phyloP scores from a whole-genome alignment of 2,888 invertebrate genomes.

The Protonemura montana region DNA sequence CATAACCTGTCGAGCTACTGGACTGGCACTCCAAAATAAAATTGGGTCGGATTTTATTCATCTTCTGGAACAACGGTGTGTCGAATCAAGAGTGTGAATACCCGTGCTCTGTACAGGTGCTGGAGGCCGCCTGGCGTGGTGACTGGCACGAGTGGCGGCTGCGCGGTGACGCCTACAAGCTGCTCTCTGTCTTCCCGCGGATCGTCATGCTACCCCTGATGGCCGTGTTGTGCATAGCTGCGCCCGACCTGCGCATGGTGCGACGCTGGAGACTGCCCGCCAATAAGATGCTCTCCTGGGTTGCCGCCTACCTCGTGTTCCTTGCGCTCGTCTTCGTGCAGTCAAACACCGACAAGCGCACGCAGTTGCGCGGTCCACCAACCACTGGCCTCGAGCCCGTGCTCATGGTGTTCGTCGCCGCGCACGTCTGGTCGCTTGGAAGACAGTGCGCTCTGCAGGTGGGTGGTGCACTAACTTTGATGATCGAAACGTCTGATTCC shows the following conservation, averaged over 20 bases:
- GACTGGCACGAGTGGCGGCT: conserved; percentile 67
- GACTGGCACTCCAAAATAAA: no score
- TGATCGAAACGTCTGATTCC: conserved; percentile 47
- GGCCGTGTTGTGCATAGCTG: conserved; percentile 58
- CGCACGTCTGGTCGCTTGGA: conserved; percentile 55
- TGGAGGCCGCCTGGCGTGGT: conserved; percentile 74
- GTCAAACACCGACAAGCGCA: conserved; percentile 67
- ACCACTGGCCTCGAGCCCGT: conserved; percentile 63
- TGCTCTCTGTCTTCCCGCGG: conserved; percentile 57
- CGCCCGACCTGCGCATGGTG: conserved; percentile 61
- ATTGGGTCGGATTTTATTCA: no score
- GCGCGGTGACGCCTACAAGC: conserved; percentile 60
- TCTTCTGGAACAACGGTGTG: no score
- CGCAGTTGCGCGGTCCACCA: conserved; percentile 67
- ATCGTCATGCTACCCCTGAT: conserved; percentile 61
- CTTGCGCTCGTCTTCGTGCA: conserved; percentile 68
- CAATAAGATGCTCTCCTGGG: conserved; percentile 75
- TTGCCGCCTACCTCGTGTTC: conserved; percentile 72
- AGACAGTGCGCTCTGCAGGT: conserved; percentile 18
- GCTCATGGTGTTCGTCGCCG: conserved; percentile 64
- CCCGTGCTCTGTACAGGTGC: conserved; percentile 56
- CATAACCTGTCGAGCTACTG: no score
- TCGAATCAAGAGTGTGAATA: no score
- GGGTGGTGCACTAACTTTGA: neutral
- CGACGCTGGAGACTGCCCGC: conserved; percentile 68